phyloP scores from a whole-genome alignment of 2,113 vertebrate species.

The Benthochromis sp. region DNA sequence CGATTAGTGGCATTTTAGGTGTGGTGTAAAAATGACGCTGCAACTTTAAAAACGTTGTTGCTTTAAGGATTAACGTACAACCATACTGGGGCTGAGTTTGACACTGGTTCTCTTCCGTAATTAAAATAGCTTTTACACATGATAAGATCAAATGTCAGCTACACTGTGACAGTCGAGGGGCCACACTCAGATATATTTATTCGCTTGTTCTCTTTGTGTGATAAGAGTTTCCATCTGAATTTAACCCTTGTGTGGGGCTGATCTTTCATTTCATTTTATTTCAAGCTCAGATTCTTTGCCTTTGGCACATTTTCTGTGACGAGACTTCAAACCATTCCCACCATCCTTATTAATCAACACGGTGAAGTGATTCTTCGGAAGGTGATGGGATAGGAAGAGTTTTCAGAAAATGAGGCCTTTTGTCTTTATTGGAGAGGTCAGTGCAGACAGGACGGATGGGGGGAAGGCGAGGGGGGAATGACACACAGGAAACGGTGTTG shows the following conservation, averaged over 20 bases:
- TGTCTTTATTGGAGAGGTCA: background rate
- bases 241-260: background rate
- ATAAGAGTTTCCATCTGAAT: background rate
- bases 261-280: background rate
- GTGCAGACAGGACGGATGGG: accelerated
- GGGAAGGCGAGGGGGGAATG: background rate
- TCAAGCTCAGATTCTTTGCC: background rate
- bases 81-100: accelerated
- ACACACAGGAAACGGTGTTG: background rate
- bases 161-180: accelerated
- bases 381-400: background rate
- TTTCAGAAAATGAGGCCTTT: accelerated
- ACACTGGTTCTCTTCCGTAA: background rate
- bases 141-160: background rate
- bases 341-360: accelerated
- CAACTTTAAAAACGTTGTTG: background rate
- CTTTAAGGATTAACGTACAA: background rate
- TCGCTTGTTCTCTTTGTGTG: background rate
- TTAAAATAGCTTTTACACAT: background rate
- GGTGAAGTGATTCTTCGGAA: background rate
- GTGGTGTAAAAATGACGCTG: background rate
- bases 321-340: background rate
- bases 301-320: background rate
- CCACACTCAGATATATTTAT: background rate
- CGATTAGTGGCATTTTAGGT: background rate